Conservation (phyloP, 23 tunicate species). For the Halocynthia roretzi region DNA sequence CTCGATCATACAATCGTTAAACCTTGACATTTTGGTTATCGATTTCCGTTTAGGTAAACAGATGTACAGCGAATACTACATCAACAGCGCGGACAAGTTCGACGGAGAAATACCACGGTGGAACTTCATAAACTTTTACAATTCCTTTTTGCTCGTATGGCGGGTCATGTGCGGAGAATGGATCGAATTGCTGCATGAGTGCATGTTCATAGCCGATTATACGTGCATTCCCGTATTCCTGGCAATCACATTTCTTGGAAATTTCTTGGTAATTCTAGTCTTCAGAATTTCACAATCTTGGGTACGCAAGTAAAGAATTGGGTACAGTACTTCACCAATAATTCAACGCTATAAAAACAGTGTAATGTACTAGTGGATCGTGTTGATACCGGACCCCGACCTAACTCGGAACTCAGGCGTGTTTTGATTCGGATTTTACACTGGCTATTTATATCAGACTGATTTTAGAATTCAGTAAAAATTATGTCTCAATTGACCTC, state of each 20-base stretch:
- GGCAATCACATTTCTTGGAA: conserved; percentile 64
- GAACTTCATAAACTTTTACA: conserved; percentile 86
- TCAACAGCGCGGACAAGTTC: conserved; percentile 14
- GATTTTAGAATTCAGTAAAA: background rate
- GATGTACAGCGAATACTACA: conserved; percentile 48
- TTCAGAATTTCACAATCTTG: background rate
- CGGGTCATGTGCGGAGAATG: conserved; percentile 98
- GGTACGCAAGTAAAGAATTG: background rate
- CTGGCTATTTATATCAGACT: background rate
- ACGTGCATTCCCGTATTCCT: conserved; percentile 71
- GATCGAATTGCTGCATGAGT: conserved; percentile 86
- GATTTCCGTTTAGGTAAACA: conserved; percentile 67
- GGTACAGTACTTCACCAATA: background rate
- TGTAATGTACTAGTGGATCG: too few species aligned
- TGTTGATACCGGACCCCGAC: too few species aligned
- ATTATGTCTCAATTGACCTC: too few species aligned
- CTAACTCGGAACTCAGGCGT: too few species aligned
- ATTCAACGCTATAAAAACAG: too few species aligned
- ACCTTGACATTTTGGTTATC: background rate
- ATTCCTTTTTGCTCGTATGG: conserved; percentile 83
- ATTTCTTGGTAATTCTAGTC: conserved; percentile 63
- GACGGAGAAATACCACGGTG: conserved; percentile 68
- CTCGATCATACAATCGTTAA: background rate
- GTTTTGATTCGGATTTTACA: too few species aligned
- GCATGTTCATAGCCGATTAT: conserved; percentile 48